phyloP scores from a whole-genome alignment of 2,888 invertebrate genomes.

The Polia nebulosa region DNA sequence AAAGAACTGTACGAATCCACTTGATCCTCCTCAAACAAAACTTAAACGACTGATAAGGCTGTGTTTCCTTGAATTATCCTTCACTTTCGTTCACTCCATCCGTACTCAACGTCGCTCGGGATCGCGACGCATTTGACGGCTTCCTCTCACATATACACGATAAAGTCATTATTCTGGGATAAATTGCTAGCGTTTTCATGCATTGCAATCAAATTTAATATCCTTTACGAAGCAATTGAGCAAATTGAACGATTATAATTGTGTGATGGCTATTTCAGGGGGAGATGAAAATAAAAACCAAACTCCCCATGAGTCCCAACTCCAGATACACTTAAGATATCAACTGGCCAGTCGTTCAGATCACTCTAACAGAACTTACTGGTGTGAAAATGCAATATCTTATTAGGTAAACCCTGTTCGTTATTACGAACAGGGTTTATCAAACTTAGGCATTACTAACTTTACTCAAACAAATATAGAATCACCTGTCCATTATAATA shows the following conservation, averaged over 20 bases:
- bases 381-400: background rate
- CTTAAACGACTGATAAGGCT: slow-evolving; percentile 14
- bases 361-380: too few species aligned
- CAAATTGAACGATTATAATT: background rate
- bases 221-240: slow-evolving; percentile 10
- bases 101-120: slow-evolving; percentile 17
- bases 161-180: slow-evolving; percentile 1
- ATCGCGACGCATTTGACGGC: background rate
- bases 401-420: too few species aligned
- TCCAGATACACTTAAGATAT: too few species aligned
- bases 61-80: background rate
- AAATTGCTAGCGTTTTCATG: slow-evolving; percentile 14
- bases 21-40: slow-evolving; percentile 17
- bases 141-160: background rate
- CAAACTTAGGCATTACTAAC: background rate
- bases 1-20: background rate
- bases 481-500: background rate
- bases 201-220: slow-evolving; percentile 19
- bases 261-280: background rate
- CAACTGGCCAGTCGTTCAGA: too few species aligned
- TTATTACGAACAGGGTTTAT: too few species aligned
- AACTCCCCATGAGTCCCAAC: background rate
- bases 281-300: background rate
- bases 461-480: background rate
- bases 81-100: slow-evolving; percentile 23